phyloP scores from a whole-genome alignment of 1,140 invertebrate genomes.

The Cydia strobilella region DNA sequence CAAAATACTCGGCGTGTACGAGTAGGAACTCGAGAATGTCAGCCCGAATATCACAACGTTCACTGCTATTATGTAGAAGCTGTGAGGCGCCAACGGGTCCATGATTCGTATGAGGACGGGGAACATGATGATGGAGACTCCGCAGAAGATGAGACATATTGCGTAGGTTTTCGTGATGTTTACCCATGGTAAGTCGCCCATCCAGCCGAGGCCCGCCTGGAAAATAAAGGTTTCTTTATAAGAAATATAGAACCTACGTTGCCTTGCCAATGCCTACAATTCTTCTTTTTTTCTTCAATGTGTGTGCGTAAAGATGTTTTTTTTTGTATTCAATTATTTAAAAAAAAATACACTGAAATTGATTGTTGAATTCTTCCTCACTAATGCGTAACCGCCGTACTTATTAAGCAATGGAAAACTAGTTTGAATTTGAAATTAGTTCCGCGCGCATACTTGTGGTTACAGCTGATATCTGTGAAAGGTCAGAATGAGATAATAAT shows the following conservation, averaged over 20 bases:
- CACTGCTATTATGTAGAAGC: constrained; percentile 81
- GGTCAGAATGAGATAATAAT: neutral
- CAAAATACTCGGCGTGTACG: constrained; percentile 92
- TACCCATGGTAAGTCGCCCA: constrained; percentile 93
- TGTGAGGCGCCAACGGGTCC: constrained; percentile 77
- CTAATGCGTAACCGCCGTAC: too few relatives aligned
- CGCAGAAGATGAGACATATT: constrained; percentile 88
- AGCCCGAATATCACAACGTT: constrained; percentile 88
- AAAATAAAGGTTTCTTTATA: constrained; percentile 38
- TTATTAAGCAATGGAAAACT: too few relatives aligned
- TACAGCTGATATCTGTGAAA: neutral
- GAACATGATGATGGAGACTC: constrained; percentile 85
- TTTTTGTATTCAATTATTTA: neutral
- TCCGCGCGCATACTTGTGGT: too few relatives aligned
- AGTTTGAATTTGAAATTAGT: too few relatives aligned
- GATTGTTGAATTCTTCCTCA: too few relatives aligned
- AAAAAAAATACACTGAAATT: too few relatives aligned
- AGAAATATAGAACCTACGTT: neutral
- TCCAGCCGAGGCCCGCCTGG: constrained; percentile 91
- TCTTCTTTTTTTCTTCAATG: too few relatives aligned
- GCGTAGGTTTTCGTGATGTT: constrained; percentile 91
- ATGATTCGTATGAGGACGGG: constrained; percentile 79
- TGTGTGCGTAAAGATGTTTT: too few relatives aligned
- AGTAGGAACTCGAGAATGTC: constrained; percentile 92
- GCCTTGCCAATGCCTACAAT: too few relatives aligned